phyloP scores from a whole-genome alignment of 2,797 vertebrate species.

The Gallinago solitaria region DNA sequence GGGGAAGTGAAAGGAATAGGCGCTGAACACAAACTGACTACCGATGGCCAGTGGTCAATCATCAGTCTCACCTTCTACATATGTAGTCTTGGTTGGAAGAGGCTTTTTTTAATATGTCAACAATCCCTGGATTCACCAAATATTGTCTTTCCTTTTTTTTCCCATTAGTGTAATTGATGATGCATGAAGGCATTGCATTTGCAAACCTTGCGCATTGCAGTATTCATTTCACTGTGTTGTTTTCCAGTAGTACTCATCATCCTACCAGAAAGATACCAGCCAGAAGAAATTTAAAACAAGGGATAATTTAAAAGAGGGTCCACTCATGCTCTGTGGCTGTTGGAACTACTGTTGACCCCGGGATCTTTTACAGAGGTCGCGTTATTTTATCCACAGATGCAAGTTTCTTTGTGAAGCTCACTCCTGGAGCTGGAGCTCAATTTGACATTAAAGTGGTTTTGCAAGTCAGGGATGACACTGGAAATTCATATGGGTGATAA shows the following conservation, averaged over 20 bases:
- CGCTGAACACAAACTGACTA: neutral
- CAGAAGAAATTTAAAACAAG: neutral
- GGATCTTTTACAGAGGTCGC: neutral
- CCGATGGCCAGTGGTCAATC: neutral
- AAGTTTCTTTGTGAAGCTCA: neutral
- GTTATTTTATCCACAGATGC: neutral
- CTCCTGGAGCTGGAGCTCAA: neutral
- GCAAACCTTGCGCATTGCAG: neutral
- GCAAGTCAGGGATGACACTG: neutral
- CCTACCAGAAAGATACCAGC: neutral
- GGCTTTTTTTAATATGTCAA: neutral
- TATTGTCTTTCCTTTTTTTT: neutral
- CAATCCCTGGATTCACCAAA: neutral
- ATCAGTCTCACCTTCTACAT: neutral
- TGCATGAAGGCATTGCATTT: neutral
- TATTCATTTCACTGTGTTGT: neutral
- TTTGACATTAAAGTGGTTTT: neutral
- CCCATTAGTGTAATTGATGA: neutral
- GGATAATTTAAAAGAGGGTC: neutral
- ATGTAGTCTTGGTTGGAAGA: neutral
- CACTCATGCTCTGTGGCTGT: neutral
- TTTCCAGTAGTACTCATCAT: neutral
- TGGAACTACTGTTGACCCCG: neutral
- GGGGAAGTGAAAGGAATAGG: neutral
- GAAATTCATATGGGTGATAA: neutral